Percentiles rank a stretch among this genome's conserved stretches.
Conservation (phyloP, 2,113 vertebrate genomes). For the Nothocercus julius region DNA sequence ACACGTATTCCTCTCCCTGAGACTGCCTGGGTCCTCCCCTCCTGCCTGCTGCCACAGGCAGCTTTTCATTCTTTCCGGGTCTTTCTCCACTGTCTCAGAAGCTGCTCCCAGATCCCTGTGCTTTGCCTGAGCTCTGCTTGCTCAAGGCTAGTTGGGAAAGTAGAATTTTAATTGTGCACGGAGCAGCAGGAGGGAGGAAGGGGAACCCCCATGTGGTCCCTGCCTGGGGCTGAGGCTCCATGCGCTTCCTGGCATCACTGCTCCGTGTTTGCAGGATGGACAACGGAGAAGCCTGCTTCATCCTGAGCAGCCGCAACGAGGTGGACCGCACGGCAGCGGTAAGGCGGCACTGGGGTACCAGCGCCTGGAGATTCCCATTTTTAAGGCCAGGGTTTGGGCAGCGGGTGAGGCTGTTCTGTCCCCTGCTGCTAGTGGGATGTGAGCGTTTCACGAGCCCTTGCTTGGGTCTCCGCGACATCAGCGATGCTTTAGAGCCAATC, state of each 20-base stretch:
- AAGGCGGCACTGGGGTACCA: conserved; percentile 9
- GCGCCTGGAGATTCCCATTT: accelerated
- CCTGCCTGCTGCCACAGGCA: no score
- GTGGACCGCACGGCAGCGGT: conserved; percentile 86
- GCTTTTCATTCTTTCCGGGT: no score
- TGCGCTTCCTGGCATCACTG: accelerated
- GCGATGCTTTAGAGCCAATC: neutral
- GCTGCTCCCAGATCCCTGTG: neutral
- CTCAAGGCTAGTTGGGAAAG: neutral
- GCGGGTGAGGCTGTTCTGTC: neutral
- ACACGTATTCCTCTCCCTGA: neutral
- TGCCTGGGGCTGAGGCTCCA: accelerated
- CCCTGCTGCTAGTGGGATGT: neutral
- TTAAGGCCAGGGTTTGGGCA: neutral
- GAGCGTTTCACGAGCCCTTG: neutral
- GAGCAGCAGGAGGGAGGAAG: no score
- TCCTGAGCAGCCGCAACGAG: conserved; percentile 85
- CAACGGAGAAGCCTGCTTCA: conserved; percentile 87
- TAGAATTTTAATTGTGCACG: neutral
- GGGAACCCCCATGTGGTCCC: no score
- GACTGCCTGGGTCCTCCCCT: neutral
- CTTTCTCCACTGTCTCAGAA: neutral
- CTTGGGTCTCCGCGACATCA: accelerated
- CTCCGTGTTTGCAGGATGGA: conserved; percentile 80
- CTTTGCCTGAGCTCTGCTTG: no score